phyloP scores from a whole-genome alignment of 1,140 invertebrate species.

The Drosophila grimshawi region DNA sequence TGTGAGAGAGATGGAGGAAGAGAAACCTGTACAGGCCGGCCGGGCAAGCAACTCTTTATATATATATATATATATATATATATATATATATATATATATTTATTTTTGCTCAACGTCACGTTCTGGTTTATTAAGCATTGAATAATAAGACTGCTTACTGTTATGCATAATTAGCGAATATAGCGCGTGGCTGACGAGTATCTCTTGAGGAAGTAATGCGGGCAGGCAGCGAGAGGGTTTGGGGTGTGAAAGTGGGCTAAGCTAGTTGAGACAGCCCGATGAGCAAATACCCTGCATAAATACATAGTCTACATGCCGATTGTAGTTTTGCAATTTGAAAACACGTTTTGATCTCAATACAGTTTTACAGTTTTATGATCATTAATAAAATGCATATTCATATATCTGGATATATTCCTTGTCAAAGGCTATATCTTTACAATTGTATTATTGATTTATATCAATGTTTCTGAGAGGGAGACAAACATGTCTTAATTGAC shows the following conservation, averaged over 20 bases:
- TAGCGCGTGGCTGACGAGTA: constrained; percentile 12
- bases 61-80: background rate
- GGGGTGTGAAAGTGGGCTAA: background rate
- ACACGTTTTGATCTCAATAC: too few relatives aligned
- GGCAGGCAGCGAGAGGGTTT: background rate
- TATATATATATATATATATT: background rate
- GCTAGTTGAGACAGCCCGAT: too few relatives aligned
- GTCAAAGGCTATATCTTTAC: too few relatives aligned
- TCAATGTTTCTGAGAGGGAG: too few relatives aligned
- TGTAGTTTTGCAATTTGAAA: too few relatives aligned
- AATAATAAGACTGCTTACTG: constrained; percentile 32
- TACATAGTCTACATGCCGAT: too few relatives aligned
- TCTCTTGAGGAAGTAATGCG: background rate
- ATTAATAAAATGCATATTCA: too few relatives aligned
- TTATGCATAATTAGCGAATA: constrained; percentile 21
- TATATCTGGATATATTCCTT: too few relatives aligned
- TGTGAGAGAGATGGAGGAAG: background rate
- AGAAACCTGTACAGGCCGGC: constrained; percentile 42
- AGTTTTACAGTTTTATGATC: too few relatives aligned
- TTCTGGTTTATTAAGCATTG: constrained; percentile 40
- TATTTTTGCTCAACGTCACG: constrained; percentile 7
- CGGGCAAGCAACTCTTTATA: background rate
- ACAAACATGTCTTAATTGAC: too few relatives aligned
- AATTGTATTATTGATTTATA: too few relatives aligned
- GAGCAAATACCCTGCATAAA: constrained; percentile 7